Conservation (phyloP, 2,888 invertebrate species). For the Meteorus cinctellus region DNA sequence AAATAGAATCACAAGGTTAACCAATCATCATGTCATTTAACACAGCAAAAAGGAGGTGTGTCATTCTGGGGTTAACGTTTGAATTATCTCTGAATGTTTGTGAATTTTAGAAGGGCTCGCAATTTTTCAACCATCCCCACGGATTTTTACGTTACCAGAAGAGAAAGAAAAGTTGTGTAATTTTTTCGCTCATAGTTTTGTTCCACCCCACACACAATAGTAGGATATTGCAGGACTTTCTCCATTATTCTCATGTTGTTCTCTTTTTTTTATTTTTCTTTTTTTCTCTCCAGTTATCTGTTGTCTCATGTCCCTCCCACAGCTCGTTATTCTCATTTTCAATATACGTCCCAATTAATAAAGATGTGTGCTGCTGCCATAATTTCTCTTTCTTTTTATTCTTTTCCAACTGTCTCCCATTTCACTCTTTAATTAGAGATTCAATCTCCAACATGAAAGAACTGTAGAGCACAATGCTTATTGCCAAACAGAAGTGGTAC, state of each 20-base stretch:
- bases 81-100: background rate
- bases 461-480: constrained; percentile 7
- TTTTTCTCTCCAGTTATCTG: background rate
- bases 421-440: constrained; percentile 1
- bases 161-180: constrained; percentile 9
- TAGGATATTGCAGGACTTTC: background rate
- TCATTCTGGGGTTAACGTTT: background rate
- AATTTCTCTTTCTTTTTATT: background rate
- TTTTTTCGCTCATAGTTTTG: background rate
- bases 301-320: background rate
- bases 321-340: background rate
- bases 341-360: background rate
- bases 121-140: constrained; percentile 19
- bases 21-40: no score
- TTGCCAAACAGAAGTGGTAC: background rate
- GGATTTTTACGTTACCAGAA: background rate
- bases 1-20: no score
- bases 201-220: background rate
- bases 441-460: constrained; percentile 1
- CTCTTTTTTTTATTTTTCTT: background rate
- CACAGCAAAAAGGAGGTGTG: no score
- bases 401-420: background rate
- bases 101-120: constrained; percentile 14
- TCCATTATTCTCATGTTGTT: background rate
- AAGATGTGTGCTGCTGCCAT: background rate